Evolutionary conservation across 30 jellyfish, hydroid and myxozoan species (phyloP).

Genomic region (Pseudorhiza aurosa): DNA sequence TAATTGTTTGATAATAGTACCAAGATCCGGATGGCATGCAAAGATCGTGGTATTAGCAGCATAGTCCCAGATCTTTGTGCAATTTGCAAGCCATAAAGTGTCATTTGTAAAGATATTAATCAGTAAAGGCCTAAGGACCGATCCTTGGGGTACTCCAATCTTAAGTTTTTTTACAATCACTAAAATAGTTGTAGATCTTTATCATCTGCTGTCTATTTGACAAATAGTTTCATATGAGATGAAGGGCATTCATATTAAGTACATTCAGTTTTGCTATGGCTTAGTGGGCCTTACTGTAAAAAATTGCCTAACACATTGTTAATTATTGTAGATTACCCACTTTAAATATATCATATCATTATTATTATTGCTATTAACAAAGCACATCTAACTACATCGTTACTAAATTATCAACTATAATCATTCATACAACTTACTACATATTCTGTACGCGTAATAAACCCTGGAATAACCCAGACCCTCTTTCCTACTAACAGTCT

Average conservation of each 20-base stretch:
- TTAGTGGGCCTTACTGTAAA: no score
- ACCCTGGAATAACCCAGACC: no score
- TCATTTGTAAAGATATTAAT: background rate
- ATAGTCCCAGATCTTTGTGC: slow-evolving; percentile 6
- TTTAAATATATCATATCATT: no score
- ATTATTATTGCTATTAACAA: no score
- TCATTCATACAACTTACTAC: no score
- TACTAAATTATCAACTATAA: no score
- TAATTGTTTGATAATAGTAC: background rate
- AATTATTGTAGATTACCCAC: no score
- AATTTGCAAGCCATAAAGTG: background rate
- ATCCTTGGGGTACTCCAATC: slow-evolving; percentile 22
- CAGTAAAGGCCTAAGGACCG: slow-evolving; percentile 20
- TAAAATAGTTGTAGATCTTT: background rate
- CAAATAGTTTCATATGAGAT: background rate
- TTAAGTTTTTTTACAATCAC: background rate
- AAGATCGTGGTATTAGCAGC: slow-evolving; percentile 14
- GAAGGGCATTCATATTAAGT: background rate
- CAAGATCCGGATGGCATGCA: background rate
- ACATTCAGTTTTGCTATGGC: background rate
- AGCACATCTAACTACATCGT: no score
- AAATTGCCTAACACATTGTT: no score
- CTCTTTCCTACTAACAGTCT: no score
- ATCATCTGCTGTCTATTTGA: no score
- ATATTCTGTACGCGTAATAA: no score